phyloP scores from a whole-genome alignment of 2,797 vertebrate species.

The Gambusia yucatana region DNA sequence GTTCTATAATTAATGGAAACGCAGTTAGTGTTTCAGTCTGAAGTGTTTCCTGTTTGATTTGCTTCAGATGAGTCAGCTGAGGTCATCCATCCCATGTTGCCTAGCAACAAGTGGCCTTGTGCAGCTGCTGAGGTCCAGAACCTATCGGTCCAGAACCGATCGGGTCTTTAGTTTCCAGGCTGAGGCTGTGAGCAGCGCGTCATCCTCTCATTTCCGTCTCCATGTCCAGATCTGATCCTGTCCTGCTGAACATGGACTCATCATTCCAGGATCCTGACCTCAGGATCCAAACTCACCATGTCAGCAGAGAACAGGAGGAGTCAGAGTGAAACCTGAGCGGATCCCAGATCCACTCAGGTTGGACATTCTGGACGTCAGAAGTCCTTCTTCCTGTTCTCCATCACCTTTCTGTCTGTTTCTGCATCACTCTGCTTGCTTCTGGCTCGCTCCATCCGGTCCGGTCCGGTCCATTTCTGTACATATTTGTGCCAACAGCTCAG shows the following conservation, averaged over 20 bases:
- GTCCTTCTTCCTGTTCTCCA: slow-evolving; percentile 64
- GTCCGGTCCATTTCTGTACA: slow-evolving; percentile 93
- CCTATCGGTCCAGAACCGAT: neutral
- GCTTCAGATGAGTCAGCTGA: neutral
- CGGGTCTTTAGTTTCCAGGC: neutral
- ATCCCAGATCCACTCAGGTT: slow-evolving; percentile 21
- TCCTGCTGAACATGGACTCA: slow-evolving; percentile 34
- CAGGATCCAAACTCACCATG: slow-evolving; percentile 15
- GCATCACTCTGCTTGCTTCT: slow-evolving; percentile 96
- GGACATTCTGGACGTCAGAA: slow-evolving; percentile 71
- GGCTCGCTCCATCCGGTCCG: slow-evolving; percentile 92
- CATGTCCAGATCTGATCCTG: slow-evolving; percentile 80
- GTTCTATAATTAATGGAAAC: too few relatives aligned
- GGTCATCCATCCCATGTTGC: neutral
- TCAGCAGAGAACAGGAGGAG: slow-evolving; percentile 32
- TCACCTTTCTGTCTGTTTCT: slow-evolving; percentile 83
- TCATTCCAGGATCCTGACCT: slow-evolving; percentile 24
- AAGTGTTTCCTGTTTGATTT: neutral
- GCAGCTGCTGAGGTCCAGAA: neutral
- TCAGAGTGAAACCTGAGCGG: slow-evolving; percentile 13
- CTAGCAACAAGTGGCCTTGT: neutral
- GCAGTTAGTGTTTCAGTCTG: neutral
- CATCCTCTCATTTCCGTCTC: slow-evolving; percentile 41
- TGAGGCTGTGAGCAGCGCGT: slow-evolving; percentile 45
- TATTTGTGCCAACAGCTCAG: slow-evolving; percentile 98